These are phyloP conservation scores for Aethes cnicana DNA, from an alignment of 2,888 invertebrate genomes.

Conservation along the genomic window DNA sequence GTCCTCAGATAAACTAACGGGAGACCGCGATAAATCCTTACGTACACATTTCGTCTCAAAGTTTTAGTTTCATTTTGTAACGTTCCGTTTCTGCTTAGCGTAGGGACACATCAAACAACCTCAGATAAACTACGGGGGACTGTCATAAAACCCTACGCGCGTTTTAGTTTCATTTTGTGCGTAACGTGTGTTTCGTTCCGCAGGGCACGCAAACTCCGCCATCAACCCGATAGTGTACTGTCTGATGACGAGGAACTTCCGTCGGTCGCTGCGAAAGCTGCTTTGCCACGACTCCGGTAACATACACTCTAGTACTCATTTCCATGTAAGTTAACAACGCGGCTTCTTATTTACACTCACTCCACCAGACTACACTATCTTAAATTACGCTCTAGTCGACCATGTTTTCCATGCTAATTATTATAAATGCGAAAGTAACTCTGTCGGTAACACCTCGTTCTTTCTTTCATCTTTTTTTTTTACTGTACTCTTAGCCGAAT, in stretches of 20 bases:
- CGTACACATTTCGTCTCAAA: no score
- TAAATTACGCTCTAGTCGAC: not conserved
- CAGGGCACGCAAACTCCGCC: constrained; percentile 89
- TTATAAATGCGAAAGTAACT: no score
- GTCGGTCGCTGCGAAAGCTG: constrained; percentile 85
- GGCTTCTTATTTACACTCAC: constrained; percentile 17
- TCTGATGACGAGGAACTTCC: constrained; percentile 87
- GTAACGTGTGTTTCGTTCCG: constrained; percentile 17
- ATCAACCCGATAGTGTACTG: constrained; percentile 90
- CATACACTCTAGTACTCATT: constrained; percentile 79
- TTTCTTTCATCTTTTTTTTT: not conserved
- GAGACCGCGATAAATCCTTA: no score
- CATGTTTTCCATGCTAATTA: no score
- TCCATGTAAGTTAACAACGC: constrained; percentile 72
- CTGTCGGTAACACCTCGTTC: not conserved
- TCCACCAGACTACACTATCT: not conserved
- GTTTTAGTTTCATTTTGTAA: no score
- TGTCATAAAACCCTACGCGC: no score
- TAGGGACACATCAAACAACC: no score
- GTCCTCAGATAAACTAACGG: no score
- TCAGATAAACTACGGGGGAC: not conserved
- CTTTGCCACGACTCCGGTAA: constrained; percentile 79
- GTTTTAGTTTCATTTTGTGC: no score
- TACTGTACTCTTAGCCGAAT: not conserved
- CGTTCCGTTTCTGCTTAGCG: no score